Evolutionary conservation across 2,797 vertebrate species (phyloP), one percentile per base, ranked within the genome.

Genomic region (Eulemur albifrons): DNA sequence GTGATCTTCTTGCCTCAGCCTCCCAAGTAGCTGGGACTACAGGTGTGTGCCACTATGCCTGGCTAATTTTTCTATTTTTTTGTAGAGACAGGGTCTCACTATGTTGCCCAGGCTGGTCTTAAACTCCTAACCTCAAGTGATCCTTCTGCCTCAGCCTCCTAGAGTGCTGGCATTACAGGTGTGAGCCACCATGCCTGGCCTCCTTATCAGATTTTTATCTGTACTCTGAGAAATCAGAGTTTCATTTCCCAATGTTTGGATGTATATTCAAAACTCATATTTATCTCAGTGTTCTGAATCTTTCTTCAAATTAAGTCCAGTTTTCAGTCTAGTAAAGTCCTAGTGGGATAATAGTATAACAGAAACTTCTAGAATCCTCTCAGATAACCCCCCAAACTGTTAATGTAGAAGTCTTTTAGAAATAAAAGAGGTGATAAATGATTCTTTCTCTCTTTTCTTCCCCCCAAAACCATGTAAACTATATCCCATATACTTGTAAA

Each of bases 171-270:
- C 32, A 65, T 65, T 65, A 65, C 17, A 18, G 63, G 32, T 12
- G 25, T 59, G 11, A 59, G 57, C 57, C 57, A 59, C 57, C 8
- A 27, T 12, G 63, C 32, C 15, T 65, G 63, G 63, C 63, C 15
- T n/a, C n/a, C n/a, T 4, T 67, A 35, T 83, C 43, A 91, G 40
- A 70, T 77, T 92, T 87, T 85, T 83, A 86, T 84, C 5, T 81
- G 35, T 48, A 75, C 59, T 88, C 57, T 83, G 85, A 76, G 82
- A 77, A 90, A 76, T 72, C 27, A 92, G 40, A 61, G 14, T 6
- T 83, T 96, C n/a, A 72, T 75, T 94, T 93, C 57, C 85, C 17
- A 80, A 27, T 57, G 23, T 30, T 90, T 93, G 23, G n/a, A 87
- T 70, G 5, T 52, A 84, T 21, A 43, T 38, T 91, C 27, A 79